Evolutionary conservation across 2,888 invertebrate genomes (phyloP).

Genomic region (Lypha dubia): DNA sequence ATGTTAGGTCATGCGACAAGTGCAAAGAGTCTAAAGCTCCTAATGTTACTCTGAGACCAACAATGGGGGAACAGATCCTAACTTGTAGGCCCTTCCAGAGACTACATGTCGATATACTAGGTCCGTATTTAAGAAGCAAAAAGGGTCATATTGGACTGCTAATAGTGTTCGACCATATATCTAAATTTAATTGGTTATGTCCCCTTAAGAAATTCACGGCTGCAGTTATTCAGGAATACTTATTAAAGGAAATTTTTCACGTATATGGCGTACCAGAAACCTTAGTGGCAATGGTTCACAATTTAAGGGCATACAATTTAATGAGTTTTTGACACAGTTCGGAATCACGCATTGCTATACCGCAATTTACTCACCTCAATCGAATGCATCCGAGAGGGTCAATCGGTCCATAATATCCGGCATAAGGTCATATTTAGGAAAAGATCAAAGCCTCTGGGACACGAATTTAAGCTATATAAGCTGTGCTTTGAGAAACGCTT

Average conservation of each 20-base stretch:
- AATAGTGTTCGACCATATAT: constrained; percentile 40
- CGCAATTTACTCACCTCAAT: too few species aligned
- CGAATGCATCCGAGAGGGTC: not conserved
- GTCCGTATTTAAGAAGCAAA: constrained; percentile 31
- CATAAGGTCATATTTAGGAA: not conserved
- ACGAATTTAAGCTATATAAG: not conserved
- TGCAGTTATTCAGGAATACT: not conserved
- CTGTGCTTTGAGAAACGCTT: not conserved
- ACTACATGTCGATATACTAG: constrained; percentile 18
- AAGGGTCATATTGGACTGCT: constrained; percentile 19
- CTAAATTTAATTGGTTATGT: constrained; percentile 41
- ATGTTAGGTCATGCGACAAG: too few species aligned
- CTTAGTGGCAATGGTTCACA: constrained; percentile 18
- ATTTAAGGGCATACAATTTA: constrained; percentile 2
- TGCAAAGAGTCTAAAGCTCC: too few species aligned
- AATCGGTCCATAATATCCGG: not conserved
- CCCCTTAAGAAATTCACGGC: constrained; percentile 10
- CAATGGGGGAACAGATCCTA: not conserved
- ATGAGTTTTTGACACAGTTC: not conserved
- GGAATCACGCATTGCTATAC: not conserved
- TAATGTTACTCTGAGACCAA: not conserved
- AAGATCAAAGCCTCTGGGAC: not conserved
- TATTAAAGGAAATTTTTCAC: not conserved
- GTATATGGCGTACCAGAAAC: too few species aligned
- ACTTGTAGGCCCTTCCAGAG: not conserved